phyloP scores from a whole-genome alignment of 1,140 invertebrate genomes.

The Stegodyphus mimosarum region DNA sequence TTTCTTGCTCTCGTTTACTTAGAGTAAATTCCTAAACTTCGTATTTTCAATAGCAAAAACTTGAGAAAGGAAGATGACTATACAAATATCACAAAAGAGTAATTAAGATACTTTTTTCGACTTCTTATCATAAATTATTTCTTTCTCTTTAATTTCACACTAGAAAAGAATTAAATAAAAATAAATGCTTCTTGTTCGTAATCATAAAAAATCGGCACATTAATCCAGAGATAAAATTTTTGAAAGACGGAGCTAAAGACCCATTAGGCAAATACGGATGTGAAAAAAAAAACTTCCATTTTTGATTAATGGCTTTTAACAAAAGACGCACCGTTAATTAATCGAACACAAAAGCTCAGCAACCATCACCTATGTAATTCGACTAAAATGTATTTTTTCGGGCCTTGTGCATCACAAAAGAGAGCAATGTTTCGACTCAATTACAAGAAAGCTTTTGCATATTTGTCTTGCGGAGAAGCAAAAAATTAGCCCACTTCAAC shows the following conservation, averaged over 20 bases:
- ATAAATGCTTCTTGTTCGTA: no score
- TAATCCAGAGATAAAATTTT: conserved; percentile 12
- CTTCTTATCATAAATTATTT: no score
- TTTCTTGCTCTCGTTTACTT: no score
- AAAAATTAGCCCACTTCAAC: neutral
- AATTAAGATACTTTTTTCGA: no score
- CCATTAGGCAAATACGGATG: neutral
- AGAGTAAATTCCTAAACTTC: no score
- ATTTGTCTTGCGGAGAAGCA: neutral
- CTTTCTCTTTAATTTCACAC: no score
- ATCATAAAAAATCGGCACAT: neutral
- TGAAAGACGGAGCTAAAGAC: neutral
- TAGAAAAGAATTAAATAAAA: no score
- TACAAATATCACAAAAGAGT: no score
- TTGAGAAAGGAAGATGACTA: no score
- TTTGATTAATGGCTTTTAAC: conserved; percentile 16
- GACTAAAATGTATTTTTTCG: conserved; percentile 5
- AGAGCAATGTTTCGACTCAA: conserved; percentile 5
- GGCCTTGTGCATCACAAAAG: neutral
- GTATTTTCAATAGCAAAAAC: no score
- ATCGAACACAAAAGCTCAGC: conserved; percentile 15
- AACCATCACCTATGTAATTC: neutral
- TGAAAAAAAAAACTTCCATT: neutral
- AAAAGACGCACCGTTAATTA: conserved; percentile 16
- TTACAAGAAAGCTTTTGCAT: conserved; percentile 2